These are phyloP conservation scores for Ochropleura leucogaster DNA, from an alignment of 2,888 invertebrate genomes.

Conservation along the genomic window DNA sequence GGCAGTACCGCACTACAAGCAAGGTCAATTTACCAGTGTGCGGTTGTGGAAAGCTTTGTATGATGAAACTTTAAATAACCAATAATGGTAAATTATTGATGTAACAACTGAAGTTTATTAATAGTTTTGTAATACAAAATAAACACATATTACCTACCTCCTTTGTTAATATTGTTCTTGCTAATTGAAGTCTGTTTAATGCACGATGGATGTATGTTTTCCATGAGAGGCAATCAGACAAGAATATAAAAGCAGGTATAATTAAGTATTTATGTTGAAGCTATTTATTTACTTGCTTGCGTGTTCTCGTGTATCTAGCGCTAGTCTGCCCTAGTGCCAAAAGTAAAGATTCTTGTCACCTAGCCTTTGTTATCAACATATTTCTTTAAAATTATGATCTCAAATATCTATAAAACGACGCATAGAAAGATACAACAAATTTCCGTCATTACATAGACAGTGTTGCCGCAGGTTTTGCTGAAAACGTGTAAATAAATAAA, in stretches of 20 bases:
- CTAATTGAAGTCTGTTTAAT: conserved; percentile 11
- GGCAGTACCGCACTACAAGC: conserved; percentile 54
- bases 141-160: conserved; percentile 2
- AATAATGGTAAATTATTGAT: conserved; percentile 27
- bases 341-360: neutral
- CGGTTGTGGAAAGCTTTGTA: conserved; percentile 58
- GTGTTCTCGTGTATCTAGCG: neutral
- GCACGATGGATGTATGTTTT: neutral
- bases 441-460: neutral
- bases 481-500: conserved; percentile 29
- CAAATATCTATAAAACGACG: neutral
- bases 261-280: neutral
- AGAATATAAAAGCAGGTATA: conserved; percentile 8
- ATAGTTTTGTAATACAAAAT: conserved; percentile 16
- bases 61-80: conserved; percentile 51
- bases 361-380: neutral
- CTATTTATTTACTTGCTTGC: neutral
- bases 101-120: conserved; percentile 7
- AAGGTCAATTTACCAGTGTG: conserved; percentile 74
- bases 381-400: too few species aligned
- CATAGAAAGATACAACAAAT: neutral
- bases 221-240: neutral
- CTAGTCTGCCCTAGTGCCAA: neutral
- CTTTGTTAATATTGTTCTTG: conserved; percentile 5
- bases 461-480: neutral